These are phyloP conservation scores for rabbit (Oryctolagus cuniculus) DNA, from an alignment of 2,113 vertebrate species.

Conservation along the genomic window mOryCun1.1 NC_091447.1:52407001-52407500, in stretches of 20 bases:
- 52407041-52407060: too few relatives aligned
- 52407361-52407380: neutral
- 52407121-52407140: too few relatives aligned
- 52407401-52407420: neutral
- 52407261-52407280: neutral
- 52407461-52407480: neutral
- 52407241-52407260: neutral
- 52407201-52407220: neutral
- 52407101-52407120: too few relatives aligned
- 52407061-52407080: too few relatives aligned
- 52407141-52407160: too few relatives aligned
- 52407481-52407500: neutral
- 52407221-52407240: fast-evolving
- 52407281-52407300: neutral
- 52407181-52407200: neutral
- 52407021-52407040: too few relatives aligned
- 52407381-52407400: neutral
- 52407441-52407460: neutral
- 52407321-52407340: neutral
- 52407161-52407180: too few relatives aligned
- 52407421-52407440: conserved; percentile 31
- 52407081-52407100: too few relatives aligned
- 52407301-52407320: neutral
- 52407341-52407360: neutral
- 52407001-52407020: too few relatives aligned